A percentile compares a stretch with the other conserved stretches of the same genome.
phyloP scores from a whole-genome alignment of 2,888 invertebrate genomes.

The Eremobia ochroleuca region DNA sequence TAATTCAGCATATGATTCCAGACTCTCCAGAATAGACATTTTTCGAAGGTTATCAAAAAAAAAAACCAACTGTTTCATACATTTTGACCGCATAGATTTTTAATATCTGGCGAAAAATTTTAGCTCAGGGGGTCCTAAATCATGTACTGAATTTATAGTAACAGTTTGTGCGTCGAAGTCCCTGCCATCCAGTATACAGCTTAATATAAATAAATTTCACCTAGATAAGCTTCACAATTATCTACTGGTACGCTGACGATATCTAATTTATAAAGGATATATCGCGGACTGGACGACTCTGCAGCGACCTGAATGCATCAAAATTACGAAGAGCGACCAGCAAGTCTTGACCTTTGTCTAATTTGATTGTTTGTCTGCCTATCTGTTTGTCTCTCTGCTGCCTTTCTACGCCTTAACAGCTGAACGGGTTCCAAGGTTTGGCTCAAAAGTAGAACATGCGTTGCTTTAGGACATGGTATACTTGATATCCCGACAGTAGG shows the following conservation, averaged over 20 bases:
- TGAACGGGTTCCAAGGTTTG: neutral
- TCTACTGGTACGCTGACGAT: neutral
- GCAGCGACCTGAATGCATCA: conserved; percentile 7
- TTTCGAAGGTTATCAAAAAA: too few species aligned
- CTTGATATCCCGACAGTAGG: neutral
- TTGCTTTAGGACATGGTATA: neutral
- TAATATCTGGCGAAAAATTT: too few species aligned
- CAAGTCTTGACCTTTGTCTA: neutral
- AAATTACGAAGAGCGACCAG: neutral
- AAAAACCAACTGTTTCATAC: too few species aligned
- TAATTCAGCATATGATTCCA: too few species aligned
- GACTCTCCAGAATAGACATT: too few species aligned
- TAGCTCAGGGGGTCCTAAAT: too few species aligned
- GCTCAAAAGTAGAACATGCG: too few species aligned
- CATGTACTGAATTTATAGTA: too few species aligned
- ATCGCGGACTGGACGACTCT: neutral
- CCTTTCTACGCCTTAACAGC: neutral
- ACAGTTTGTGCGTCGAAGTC: too few species aligned
- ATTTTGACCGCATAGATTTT: too few species aligned
- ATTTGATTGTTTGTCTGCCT: neutral
- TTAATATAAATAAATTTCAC: neutral
- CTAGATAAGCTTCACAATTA: neutral
- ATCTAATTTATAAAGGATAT: conserved; percentile 13
- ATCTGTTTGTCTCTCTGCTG: neutral
- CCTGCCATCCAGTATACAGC: too few species aligned